Conservation (phyloP, 1,140 invertebrate species). For the Lineus longissimus region DNA sequence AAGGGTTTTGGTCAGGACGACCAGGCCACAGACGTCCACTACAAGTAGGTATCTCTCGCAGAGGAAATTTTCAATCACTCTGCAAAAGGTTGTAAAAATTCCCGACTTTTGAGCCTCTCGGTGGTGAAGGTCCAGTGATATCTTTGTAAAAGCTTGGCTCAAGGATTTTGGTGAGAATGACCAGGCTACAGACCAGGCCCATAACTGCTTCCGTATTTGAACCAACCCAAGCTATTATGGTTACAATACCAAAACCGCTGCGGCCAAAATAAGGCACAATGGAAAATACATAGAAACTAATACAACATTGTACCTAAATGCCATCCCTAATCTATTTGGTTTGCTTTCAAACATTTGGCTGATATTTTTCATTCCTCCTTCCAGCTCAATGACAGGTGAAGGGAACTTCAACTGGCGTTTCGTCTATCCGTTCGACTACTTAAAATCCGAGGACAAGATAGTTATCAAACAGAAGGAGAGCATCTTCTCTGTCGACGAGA, state of each 20-base stretch:
- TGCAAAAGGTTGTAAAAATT: no score
- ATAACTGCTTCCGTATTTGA: no score
- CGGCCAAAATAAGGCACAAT: no score
- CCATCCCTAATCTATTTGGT: no score
- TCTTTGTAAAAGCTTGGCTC: slow-evolving; percentile 85
- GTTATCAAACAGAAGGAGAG: slow-evolving; percentile 77
- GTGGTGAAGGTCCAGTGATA: slow-evolving; percentile 88
- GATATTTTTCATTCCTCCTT: slow-evolving; percentile 41
- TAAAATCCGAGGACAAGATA: slow-evolving; percentile 81
- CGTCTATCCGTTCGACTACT: slow-evolving; percentile 79
- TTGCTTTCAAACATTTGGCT: no score
- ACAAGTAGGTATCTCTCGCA: slow-evolving; percentile 36
- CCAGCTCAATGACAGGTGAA: slow-evolving; percentile 78
- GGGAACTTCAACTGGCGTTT: slow-evolving; percentile 89
- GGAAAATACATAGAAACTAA: no score
- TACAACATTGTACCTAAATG: no score
- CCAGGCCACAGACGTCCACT: slow-evolving; percentile 78
- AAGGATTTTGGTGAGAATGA: slow-evolving; percentile 72
- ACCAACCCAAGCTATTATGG: no score
- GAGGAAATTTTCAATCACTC: no score
- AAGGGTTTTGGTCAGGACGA: slow-evolving; percentile 72
- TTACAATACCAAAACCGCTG: no score
- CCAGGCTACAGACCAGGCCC: slow-evolving; percentile 78
- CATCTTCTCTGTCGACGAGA: slow-evolving; percentile 81
- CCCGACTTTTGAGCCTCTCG: no score